Conservation (phyloP, 1,140 invertebrate genomes). For the Leptonema lineaticorne region DNA sequence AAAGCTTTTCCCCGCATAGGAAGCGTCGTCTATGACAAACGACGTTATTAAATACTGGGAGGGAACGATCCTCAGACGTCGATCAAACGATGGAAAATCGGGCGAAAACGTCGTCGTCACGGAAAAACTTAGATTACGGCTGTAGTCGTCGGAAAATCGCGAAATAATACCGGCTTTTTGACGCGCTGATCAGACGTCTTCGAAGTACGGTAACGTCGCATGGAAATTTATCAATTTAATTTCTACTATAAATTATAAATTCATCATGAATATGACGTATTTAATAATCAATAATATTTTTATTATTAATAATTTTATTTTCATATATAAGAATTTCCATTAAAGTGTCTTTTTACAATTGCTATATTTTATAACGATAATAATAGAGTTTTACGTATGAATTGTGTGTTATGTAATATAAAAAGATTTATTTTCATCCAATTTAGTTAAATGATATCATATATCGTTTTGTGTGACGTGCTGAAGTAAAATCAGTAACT, state of each 20-base stretch:
- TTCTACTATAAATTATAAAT: background rate
- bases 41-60: slow-evolving; percentile 14
- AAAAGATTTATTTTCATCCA: background rate
- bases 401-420: no score
- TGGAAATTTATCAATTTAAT: background rate
- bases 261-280: background rate
- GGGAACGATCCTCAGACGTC: background rate
- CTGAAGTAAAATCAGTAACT: background rate
- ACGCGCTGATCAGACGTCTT: background rate
- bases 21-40: slow-evolving; percentile 12
- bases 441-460: background rate
- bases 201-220: background rate
- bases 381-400: no score
- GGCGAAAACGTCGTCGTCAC: background rate
- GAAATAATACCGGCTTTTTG: slow-evolving; percentile 7
- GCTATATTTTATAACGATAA: no score
- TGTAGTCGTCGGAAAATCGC: background rate
- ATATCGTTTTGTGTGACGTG: background rate
- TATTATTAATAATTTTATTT: background rate
- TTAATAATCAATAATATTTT: background rate
- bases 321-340: no score
- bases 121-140: background rate
- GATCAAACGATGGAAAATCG: background rate
- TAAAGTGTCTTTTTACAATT: no score
- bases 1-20: background rate